Evolutionary conservation across 2,888 invertebrate genomes (phyloP), one percentile per base, ranked within the genome.

Genomic region (Globia sparganii): DNA sequence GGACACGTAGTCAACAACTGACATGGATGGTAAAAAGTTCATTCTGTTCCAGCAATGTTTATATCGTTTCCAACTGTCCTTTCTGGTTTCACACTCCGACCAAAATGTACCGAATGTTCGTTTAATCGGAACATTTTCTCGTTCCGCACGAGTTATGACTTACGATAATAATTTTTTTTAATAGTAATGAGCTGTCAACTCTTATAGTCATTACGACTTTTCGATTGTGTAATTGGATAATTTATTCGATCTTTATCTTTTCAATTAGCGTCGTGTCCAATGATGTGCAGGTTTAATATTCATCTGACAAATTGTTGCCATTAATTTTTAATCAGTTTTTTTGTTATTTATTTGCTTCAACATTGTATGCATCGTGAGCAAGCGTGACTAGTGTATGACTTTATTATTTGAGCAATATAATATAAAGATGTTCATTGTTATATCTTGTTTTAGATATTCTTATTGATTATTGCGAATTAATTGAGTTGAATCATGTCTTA

Each of bases 171-270:
- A 49, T 87, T 85, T 91, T 91, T 91, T 92, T 89, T 80, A 90
- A 87, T 88, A 90, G 87, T 92, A 92, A 93, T 92, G 91, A 92
- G 90, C 90, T 90, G 92, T 92, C 93, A 92, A 89, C 88, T 92
- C 87, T 83, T 88, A 86, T 89, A 91, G 88, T 90, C 90, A 91
- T 93, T 93, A 92, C 87, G 81, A 87, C 82, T 89, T 91, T 91
- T 91, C 90, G 91, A 92, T 93, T 91, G 91, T 91, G 87, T 93
- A 93, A 94, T 93, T 93, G 93, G 89, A 91, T 91, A 92, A 94
- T 92, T 91, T 91, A 92, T 91, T 88, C 87, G 94, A 94, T 93
- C 90, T 86, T 92, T 93, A 94, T 94, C 93, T 91, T 91, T 91
- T 91, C 91, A 92, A 93, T 93, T 92, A 91, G 89, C 87, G 89